Conservation (phyloP, 2,888 invertebrate species). For the Scaptomyza polygonia region DNA sequence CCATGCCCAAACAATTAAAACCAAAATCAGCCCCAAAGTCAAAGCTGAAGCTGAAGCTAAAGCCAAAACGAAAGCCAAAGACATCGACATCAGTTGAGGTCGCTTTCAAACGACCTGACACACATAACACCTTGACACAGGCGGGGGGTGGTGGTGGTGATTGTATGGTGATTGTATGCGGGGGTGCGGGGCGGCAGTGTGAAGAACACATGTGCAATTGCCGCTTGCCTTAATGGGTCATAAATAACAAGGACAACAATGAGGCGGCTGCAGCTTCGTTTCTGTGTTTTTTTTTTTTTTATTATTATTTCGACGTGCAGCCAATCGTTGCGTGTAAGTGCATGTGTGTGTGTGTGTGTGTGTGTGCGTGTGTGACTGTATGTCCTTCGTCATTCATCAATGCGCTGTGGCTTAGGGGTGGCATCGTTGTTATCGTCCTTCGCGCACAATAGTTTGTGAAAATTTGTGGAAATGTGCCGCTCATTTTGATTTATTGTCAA, state of each 20-base stretch:
- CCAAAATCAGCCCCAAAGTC: conserved; percentile 42
- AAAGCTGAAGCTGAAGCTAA: conserved; percentile 34
- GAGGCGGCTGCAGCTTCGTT: conserved; percentile 66
- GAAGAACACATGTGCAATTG: conserved; percentile 80
- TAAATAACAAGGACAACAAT: conserved; percentile 81
- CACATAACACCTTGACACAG: conserved; percentile 54
- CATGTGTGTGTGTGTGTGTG: conserved; percentile 42
- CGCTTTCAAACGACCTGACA: conserved; percentile 58
- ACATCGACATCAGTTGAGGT: conserved; percentile 39
- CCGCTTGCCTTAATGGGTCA: conserved; percentile 81
- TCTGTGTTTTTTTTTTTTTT: conserved; percentile 17
- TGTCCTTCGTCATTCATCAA: conserved; percentile 78
- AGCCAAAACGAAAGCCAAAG: conserved; percentile 35
- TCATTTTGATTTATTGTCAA: conserved; percentile 79
- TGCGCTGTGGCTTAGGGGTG: conserved; percentile 76
- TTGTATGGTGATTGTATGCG: neutral
- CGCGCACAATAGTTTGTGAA: conserved; percentile 50
- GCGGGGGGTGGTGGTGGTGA: neutral
- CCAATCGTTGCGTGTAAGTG: conserved; percentile 69
- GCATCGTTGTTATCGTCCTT: conserved; percentile 40
- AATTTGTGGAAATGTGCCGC: conserved; percentile 53
- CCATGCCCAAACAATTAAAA: conserved; percentile 66
- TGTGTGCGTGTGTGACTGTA: conserved; percentile 65
- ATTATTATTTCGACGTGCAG: conserved; percentile 64
- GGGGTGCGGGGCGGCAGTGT: conserved; percentile 43